Evolutionary conservation across 2,113 vertebrate species (phyloP).

Genomic region (Pterophyllum scalare): DNA sequence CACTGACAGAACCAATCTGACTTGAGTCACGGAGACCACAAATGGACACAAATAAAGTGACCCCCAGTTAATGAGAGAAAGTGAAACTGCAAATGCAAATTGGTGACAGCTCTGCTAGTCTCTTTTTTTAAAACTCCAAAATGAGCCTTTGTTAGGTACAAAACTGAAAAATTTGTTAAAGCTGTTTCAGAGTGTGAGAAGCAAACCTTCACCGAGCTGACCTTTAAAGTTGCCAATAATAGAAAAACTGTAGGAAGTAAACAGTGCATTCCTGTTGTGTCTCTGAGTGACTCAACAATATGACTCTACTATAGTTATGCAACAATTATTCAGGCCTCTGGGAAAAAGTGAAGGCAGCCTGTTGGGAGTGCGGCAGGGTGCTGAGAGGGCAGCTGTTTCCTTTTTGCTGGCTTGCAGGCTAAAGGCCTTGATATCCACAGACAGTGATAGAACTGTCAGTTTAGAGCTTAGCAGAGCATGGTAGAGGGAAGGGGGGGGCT

Average conservation of each 20-base stretch:
- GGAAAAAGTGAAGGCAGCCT: background rate
- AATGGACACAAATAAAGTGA: background rate
- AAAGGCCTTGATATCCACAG: conserved; percentile 2
- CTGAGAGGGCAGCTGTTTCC: conserved; percentile 24
- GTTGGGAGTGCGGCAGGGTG: background rate
- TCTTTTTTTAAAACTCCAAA: background rate
- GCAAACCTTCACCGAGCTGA: background rate
- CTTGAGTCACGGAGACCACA: background rate
- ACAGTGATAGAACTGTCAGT: conserved; percentile 40
- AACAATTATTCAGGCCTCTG: background rate
- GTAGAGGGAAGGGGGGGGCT: background rate
- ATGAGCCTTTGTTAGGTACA: background rate
- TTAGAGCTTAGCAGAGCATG: background rate
- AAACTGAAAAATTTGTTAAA: accelerated
- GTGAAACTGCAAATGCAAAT: background rate
- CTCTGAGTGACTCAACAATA: background rate
- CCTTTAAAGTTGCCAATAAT: background rate
- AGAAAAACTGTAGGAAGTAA: background rate
- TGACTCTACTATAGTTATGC: background rate
- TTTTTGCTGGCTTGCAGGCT: conserved; percentile 14
- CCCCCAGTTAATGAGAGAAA: background rate
- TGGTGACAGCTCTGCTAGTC: background rate
- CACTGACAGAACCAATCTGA: background rate
- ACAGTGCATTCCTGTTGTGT: background rate
- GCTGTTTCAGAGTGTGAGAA: background rate